Evolutionary conservation across 2,888 invertebrate genomes (phyloP), one percentile per base, ranked within the genome.

Genomic region (Tortrix viridana): DNA sequence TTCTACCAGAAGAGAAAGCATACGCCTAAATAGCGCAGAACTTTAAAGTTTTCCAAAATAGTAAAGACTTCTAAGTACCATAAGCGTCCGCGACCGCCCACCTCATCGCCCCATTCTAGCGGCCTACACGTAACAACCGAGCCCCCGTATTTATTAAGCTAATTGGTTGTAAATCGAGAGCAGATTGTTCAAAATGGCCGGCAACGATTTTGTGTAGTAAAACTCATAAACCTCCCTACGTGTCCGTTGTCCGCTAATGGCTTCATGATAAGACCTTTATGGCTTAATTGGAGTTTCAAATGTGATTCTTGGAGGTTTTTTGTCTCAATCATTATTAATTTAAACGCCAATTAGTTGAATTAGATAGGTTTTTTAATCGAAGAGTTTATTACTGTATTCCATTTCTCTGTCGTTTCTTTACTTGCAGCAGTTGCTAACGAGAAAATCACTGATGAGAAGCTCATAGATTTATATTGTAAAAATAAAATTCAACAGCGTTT

Each of bases 201-300:
- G 79, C 83, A 81, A 83, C 86, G 84, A 90, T 91, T 90, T 89
- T 81, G 80, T 86, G 85, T 86, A 88, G 88, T 89, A 84, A 88
- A 90, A 84, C 86, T 86, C 87, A 89, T 90, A 91, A 91, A 91
- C 89, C 89, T 84, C 89, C 89, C 88, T 81, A 82, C 76, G 81
- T 79, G 86, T 84, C 77, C 77, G 76, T 75, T 82, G 85, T 84
- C 82, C 76, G 85, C 84, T 90, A 90, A 90, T 89, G 80, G 82
- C 78, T 81, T 80, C 84, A 83, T 85, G 88, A 89, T 89, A 89
- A 89, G 84, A 70, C 75, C 66, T 89, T 90, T 90, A 89, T 88
- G 82, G 80, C 81, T 84, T 88, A 88, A 89, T 89, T 89, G 85
- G 85, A 77, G 74, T 80, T 76, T 83, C 75, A 79, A 83, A 82